A percentile compares a stretch with the other conserved stretches of the same genome.
phyloP scores from a whole-genome alignment of 2,888 invertebrate species.

The Caenorhabditis afra region DNA sequence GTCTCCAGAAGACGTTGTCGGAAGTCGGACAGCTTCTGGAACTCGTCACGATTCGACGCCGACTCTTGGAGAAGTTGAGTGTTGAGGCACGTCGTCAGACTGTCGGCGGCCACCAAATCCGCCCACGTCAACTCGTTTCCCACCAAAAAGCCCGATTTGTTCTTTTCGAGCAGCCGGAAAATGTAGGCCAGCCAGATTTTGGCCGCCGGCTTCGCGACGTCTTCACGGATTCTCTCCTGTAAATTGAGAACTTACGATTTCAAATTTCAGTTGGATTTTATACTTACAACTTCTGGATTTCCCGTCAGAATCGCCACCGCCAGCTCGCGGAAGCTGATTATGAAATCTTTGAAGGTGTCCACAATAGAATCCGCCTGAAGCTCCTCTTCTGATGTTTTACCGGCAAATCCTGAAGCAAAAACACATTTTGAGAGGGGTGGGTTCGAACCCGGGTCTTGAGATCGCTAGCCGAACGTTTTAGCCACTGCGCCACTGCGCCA shows the following conservation, averaged over 20 bases:
- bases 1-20: too few species aligned
- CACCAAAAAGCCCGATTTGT: conserved; percentile 28
- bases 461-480: too few species aligned
- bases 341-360: conserved; percentile 17
- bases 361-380: not conserved
- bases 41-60: too few species aligned
- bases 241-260: not conserved
- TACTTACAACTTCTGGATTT: not conserved
- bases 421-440: too few species aligned
- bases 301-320: not conserved
- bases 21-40: too few species aligned
- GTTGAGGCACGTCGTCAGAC: conserved; percentile 6
- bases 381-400: conserved; percentile 29
- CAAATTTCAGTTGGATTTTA: not conserved
- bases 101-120: conserved; percentile 38
- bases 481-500: too few species aligned
- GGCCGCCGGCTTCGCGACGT: conserved; percentile 16
- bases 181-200: conserved; percentile 13
- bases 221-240: conserved; percentile 5
- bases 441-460: too few species aligned
- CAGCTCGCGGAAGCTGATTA: conserved; percentile 2
- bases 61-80: too few species aligned
- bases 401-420: conserved; percentile 12
- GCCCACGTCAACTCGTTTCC: conserved; percentile 44
- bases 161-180: conserved; percentile 17